Evolutionary conservation across 2,113 vertebrate species (phyloP), one percentile per base, ranked within the genome.

Genomic region (Rostratula benghalensis): DNA sequence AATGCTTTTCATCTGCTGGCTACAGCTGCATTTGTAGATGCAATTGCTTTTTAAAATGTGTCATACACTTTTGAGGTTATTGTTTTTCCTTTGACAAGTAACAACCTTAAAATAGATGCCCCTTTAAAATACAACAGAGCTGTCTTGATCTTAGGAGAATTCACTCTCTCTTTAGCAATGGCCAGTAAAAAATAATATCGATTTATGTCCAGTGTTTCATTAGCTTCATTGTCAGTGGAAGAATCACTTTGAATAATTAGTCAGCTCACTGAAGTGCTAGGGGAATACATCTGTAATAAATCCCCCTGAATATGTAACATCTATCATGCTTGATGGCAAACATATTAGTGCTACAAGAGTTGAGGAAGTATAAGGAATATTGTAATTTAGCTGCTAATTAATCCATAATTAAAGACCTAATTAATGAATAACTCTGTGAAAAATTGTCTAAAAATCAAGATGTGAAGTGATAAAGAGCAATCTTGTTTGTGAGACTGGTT

Each of bases 351-450:
- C 31, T 95, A 93, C 89, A 93, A 93, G 89, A 83, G 35, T 80
- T 93, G 89, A 70, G 71, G 78, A 94, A 93, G 63, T 94, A 83
- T 85, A 93, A 95, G 74, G 83, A 95, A 91, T 91, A 92, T 84
- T 77, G 61, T 82, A 89, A 93, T 94, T 95, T 84, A 87, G 33
- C 31, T 91, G 68, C 59, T 95, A 96, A 96, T 97, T 97, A 96
- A 94, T 96, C 87, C 51, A 94, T 94, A 95, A 93, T 96, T 97
- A 96, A 95, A 95, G 57, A 94, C 23, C 75, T 95, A 95, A 96
- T 97, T 96, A 97, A 96, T 95, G 79, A 96, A 94, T 96, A 96
- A 91, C 57, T 81, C 41, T 31, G 30, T 89, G 76, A 96, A 94
- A 96, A 95, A 83, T 45, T 89, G 76, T 87, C 76, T 94, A 85